phyloP scores from a whole-genome alignment of 2,888 invertebrate genomes.

The Eupelmus urozonus region DNA sequence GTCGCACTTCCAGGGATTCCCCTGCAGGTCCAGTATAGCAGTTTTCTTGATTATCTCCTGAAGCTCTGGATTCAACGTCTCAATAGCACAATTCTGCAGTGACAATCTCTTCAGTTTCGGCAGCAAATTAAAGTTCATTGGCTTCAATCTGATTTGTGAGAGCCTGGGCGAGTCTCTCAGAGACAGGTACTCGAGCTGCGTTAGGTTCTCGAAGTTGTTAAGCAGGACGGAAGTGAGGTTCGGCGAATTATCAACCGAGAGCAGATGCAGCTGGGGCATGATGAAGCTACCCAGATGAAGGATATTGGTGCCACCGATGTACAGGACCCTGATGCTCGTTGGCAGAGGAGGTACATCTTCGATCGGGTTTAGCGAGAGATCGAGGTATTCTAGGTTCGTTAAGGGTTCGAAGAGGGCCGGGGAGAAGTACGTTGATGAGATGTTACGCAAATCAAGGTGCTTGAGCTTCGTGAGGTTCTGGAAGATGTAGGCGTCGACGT shows the following conservation, averaged over 20 bases:
- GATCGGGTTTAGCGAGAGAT: conserved; percentile 78
- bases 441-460: conserved; percentile 69
- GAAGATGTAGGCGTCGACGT: conserved; percentile 73
- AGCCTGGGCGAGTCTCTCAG: conserved; percentile 80
- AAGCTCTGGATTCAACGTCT: conserved; percentile 76
- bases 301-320: conserved; percentile 82
- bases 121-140: conserved; percentile 72
- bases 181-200: conserved; percentile 78
- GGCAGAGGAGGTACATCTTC: conserved; percentile 80
- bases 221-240: conserved; percentile 79
- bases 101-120: conserved; percentile 78
- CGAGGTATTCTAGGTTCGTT: conserved; percentile 66
- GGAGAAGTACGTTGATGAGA: conserved; percentile 68
- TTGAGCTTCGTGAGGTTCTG: conserved; percentile 65
- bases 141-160: conserved; percentile 73
- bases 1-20: conserved; percentile 83
- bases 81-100: conserved; percentile 78
- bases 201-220: conserved; percentile 80
- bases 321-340: conserved; percentile 79
- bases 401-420: conserved; percentile 69
- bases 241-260: conserved; percentile 80
- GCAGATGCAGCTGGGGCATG: conserved; percentile 78
- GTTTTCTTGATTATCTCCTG: conserved; percentile 78
- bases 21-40: conserved; percentile 79
- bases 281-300: conserved; percentile 76